Evolutionary conservation across 1,140 invertebrate genomes (phyloP).

Genomic region (Neoseiulus cucumeris): DNA sequence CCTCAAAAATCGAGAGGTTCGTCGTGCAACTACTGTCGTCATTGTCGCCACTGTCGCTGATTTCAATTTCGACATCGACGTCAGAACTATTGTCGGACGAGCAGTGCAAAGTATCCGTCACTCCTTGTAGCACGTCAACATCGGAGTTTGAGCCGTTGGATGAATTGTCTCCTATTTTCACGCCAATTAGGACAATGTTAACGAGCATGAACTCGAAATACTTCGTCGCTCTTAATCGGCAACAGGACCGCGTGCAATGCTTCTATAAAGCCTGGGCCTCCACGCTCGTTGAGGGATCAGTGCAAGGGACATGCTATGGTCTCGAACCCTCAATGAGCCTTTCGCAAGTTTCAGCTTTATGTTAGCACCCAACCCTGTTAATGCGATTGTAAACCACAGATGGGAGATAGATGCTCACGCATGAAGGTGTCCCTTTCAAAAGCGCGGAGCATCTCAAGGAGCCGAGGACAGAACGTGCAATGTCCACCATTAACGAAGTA

Average conservation of each 20-base stretch:
- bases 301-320: conserved; percentile 6
- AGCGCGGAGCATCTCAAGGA: too few species aligned
- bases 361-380: conserved; percentile 1
- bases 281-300: not conserved
- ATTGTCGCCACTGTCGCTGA: not conserved
- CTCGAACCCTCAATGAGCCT: not conserved
- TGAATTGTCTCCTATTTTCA: too few species aligned
- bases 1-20: not conserved
- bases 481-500: too few species aligned
- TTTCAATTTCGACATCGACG: not conserved
- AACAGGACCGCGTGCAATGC: not conserved
- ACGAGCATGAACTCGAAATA: too few species aligned
- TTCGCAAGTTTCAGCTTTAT: not conserved
- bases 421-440: too few species aligned
- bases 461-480: too few species aligned
- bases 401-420: too few species aligned
- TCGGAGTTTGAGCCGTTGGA: too few species aligned
- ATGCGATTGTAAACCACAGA: too few species aligned
- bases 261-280: not conserved
- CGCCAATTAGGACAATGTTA: too few species aligned
- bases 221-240: not conserved
- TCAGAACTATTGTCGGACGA: not conserved
- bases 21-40: not conserved
- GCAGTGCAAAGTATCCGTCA: not conserved
- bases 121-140: not conserved